These are phyloP conservation scores for Sitophilus oryzae DNA, from an alignment of 1,140 invertebrate species.

Conservation along the genomic window DNA sequence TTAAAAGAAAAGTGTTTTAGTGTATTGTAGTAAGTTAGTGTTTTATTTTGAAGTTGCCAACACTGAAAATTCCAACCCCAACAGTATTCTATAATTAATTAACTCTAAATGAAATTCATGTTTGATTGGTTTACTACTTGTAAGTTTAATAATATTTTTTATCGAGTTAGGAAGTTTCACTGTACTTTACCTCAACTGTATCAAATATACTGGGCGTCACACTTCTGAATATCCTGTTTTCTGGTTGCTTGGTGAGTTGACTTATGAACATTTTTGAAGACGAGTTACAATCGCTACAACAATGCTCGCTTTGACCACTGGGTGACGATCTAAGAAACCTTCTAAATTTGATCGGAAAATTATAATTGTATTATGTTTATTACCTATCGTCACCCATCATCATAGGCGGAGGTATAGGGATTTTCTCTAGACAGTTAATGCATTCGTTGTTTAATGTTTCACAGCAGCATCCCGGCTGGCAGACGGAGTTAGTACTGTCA, in stretches of 20 bases:
- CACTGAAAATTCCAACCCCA: too few species aligned
- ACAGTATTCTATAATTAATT: too few species aligned
- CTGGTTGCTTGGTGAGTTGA: conserved; percentile 39
- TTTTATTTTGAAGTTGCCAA: too few species aligned
- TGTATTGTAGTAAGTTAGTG: too few species aligned
- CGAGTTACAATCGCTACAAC: conserved; percentile 52
- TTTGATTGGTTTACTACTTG: too few species aligned
- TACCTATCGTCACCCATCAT: conserved; percentile 49
- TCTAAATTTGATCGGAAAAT: background rate
- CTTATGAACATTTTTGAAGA: conserved; percentile 43
- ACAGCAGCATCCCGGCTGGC: conserved; percentile 57
- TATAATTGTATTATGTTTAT: background rate
- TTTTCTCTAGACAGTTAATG: conserved; percentile 48
- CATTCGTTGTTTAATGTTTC: conserved; percentile 54
- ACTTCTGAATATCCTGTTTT: conserved; percentile 39
- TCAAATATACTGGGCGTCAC: conserved; percentile 40
- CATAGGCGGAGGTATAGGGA: conserved; percentile 42
- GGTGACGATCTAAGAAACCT: conserved; percentile 58
- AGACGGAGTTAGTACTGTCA: conserved; percentile 46
- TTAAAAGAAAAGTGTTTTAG: too few species aligned
- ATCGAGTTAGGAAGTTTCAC: background rate
- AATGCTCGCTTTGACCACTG: conserved; percentile 74
- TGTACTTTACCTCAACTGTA: conserved; percentile 31
- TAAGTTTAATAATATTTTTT: too few species aligned
- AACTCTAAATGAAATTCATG: too few species aligned